phyloP scores from a whole-genome alignment of 2,797 vertebrate genomes.

The Clamator glandarius region DNA sequence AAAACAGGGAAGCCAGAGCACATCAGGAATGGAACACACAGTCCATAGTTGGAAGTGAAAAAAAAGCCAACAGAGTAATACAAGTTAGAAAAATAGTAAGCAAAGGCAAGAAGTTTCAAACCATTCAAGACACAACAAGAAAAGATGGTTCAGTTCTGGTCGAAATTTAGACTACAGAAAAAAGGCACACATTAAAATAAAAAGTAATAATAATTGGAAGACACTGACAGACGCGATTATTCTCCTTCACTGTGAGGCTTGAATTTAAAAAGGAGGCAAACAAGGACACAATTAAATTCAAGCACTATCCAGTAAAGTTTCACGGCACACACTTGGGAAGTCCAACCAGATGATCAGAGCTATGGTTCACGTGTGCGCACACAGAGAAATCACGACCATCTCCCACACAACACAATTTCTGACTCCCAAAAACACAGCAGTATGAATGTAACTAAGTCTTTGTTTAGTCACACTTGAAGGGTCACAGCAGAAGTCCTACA shows the following conservation, averaged over 20 bases:
- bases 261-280: neutral
- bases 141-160: neutral
- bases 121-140: neutral
- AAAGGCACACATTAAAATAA: neutral
- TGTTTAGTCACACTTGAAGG: neutral
- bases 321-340: neutral
- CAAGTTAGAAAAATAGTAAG: neutral
- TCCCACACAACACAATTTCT: neutral
- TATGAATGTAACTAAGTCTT: fast-evolving
- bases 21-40: neutral
- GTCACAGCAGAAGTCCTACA: neutral
- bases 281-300: neutral
- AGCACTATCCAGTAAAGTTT: neutral
- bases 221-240: neutral
- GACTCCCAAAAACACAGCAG: neutral
- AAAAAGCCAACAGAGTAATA: neutral
- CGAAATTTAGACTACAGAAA: neutral
- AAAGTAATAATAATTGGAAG: neutral
- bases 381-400: fast-evolving
- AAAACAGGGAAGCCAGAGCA: neutral
- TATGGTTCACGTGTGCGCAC: fast-evolving
- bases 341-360: neutral
- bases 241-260: neutral
- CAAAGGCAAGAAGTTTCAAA: neutral
- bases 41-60: neutral